phyloP scores from a whole-genome alignment of 2,113 vertebrate species.

The Casuarius casuarius region DNA sequence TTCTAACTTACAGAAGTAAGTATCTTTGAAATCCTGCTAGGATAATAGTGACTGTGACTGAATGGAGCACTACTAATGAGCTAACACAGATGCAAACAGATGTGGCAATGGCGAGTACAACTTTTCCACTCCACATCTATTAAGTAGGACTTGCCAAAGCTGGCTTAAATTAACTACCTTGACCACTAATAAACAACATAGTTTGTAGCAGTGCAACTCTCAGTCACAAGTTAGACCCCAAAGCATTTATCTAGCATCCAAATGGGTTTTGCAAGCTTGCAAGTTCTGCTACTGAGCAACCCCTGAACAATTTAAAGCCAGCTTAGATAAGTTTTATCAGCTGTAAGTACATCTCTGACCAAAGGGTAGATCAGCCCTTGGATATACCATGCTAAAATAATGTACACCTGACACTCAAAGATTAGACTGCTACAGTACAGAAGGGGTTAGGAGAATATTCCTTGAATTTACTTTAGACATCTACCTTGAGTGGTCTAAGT shows the following conservation, averaged over 20 bases:
- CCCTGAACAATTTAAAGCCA: not conserved
- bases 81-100: not conserved
- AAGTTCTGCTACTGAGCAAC: not conserved
- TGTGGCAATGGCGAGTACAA: not conserved
- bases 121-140: not conserved
- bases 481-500: not conserved
- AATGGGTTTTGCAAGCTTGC: not conserved
- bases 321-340: not conserved
- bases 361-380: rapidly evolving
- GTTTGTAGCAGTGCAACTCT: not conserved
- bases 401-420: not conserved
- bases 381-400: not conserved
- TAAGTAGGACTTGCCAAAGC: not conserved
- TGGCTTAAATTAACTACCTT: not conserved
- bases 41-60: not conserved
- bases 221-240: not conserved
- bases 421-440: not conserved
- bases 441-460: not conserved
- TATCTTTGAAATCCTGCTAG: not conserved
- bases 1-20: not conserved
- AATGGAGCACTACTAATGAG: not conserved
- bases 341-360: not conserved
- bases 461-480: not conserved
- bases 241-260: not conserved
- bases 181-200: not conserved